Percentiles rank a stretch among this genome's conserved stretches.
Evolutionary conservation across 2,113 vertebrate species (phyloP).

Genomic region (Oxyruncus cristatus): DNA sequence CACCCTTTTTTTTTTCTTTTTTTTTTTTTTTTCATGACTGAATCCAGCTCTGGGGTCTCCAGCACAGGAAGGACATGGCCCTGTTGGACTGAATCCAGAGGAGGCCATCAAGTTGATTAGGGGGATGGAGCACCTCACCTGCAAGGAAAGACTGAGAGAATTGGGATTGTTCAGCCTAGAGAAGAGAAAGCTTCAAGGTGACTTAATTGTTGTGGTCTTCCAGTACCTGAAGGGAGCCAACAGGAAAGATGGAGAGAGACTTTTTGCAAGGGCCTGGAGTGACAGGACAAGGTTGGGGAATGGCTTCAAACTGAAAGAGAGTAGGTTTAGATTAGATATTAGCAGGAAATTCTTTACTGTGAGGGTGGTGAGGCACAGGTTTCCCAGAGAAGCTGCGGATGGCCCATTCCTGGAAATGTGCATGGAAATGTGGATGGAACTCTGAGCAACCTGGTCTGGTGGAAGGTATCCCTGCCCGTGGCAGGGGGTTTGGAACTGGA

Average conservation of each 20-base stretch:
- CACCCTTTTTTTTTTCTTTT: background rate
- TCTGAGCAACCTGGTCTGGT: rapidly evolving
- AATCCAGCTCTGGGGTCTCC: background rate
- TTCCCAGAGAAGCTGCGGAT: background rate
- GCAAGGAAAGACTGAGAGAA: background rate
- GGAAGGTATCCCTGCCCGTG: background rate
- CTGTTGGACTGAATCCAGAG: background rate
- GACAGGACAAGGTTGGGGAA: background rate
- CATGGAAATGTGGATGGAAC: no score
- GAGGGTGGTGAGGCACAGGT: background rate
- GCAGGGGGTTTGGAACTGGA: background rate
- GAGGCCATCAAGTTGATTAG: background rate
- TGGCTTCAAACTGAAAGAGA: background rate
- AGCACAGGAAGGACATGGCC: background rate
- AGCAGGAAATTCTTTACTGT: background rate
- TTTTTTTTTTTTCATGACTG: background rate
- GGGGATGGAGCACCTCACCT: background rate
- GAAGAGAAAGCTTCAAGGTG: background rate
- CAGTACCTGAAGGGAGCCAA: background rate
- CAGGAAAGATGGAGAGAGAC: background rate
- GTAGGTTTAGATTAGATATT: background rate
- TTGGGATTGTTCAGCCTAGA: background rate
- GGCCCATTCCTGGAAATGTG: background rate
- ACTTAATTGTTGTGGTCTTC: rapidly evolving
- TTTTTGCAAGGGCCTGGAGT: background rate